phyloP scores from a whole-genome alignment of 23 tunicate genomes.

The Trididemnum miniatum region DNA sequence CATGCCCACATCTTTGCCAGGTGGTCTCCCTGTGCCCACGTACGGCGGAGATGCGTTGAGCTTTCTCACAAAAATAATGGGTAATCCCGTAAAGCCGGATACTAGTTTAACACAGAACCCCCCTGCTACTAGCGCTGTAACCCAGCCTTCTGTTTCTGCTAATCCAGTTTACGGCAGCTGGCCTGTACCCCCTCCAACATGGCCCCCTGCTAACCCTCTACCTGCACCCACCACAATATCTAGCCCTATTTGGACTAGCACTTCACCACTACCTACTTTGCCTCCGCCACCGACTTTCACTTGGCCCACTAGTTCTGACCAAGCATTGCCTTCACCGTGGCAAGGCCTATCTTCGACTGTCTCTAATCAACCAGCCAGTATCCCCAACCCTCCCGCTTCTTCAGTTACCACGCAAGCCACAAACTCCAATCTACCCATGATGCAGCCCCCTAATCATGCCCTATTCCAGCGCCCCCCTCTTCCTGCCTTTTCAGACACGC shows the following conservation, averaged over 20 bases:
- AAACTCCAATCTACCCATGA: not conserved
- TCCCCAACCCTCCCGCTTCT: not conserved
- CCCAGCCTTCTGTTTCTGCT: not conserved
- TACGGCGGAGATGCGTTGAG: slow-evolving; percentile 70
- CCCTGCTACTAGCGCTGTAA: not conserved
- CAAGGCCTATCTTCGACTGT: not conserved
- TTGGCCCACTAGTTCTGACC: not conserved
- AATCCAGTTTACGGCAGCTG: not conserved
- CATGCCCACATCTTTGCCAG: not conserved
- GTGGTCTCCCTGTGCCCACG: not conserved
- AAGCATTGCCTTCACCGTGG: slow-evolving; percentile 14
- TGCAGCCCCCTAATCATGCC: not conserved
- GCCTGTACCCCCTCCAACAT: not conserved
- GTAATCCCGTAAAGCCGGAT: slow-evolving; percentile 35
- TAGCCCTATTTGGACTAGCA: not conserved
- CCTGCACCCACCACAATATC: not conserved
- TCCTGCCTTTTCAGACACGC: not conserved
- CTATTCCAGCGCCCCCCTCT: not conserved
- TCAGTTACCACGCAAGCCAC: not conserved
- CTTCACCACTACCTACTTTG: not conserved
- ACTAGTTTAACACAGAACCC: not conserved
- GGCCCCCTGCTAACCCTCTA: slow-evolving; percentile 8
- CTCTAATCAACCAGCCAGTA: not conserved
- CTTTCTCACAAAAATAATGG: slow-evolving; percentile 70
- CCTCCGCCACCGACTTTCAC: slow-evolving; percentile 22